phyloP scores from a whole-genome alignment of 2,113 vertebrate genomes.

The Phyllostomus discolor region DNA sequence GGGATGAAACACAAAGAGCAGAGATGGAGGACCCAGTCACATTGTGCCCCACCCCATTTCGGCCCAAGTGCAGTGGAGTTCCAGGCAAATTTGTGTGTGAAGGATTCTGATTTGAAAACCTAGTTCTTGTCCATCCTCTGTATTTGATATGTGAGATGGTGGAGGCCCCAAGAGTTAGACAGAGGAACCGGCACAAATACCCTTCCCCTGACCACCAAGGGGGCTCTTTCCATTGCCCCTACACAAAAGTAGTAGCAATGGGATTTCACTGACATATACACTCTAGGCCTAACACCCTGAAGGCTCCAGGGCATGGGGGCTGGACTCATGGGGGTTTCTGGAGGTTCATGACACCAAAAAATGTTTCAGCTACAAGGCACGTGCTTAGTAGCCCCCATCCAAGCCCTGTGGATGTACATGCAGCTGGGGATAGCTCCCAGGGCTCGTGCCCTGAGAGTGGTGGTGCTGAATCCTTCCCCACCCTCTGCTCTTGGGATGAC shows the following conservation, averaged over 20 bases:
- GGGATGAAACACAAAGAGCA: background rate
- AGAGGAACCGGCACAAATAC: background rate
- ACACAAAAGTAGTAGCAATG: background rate
- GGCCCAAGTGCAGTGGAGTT: background rate
- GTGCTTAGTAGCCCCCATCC: background rate
- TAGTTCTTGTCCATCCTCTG: background rate
- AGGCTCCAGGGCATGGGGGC: background rate
- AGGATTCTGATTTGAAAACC: background rate
- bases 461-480: background rate
- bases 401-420: background rate
- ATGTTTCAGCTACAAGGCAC: background rate
- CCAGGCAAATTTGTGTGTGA: background rate
- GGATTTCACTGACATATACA: background rate
- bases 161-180: background rate
- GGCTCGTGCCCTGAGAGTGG: background rate
- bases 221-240: background rate
- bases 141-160: background rate
- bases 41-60: background rate
- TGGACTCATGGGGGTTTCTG: background rate
- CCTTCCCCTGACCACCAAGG: background rate
- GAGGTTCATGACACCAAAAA: background rate
- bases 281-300: background rate
- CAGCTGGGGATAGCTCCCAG: background rate
- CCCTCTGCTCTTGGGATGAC: background rate
- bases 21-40: background rate